These are phyloP conservation scores for Conomelus anceps DNA, from an alignment of 2,888 invertebrate species.

Conservation along the genomic window DNA sequence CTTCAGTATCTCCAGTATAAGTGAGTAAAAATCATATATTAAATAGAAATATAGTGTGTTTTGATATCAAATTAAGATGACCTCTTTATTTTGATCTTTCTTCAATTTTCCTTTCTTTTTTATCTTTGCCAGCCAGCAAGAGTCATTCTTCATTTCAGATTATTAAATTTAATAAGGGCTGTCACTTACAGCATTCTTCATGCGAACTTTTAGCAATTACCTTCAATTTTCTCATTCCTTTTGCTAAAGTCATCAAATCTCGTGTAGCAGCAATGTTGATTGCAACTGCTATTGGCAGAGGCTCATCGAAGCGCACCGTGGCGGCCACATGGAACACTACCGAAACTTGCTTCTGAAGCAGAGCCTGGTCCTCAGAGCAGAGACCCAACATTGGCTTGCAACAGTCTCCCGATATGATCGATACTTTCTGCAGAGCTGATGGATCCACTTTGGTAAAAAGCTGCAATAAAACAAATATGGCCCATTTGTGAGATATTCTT, in stretches of 20 bases:
- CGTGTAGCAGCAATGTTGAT: conserved; percentile 25
- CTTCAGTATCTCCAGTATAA: too few relatives aligned
- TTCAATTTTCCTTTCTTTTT: too few relatives aligned
- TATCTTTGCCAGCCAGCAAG: too few relatives aligned
- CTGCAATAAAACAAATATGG: conserved; percentile 8
- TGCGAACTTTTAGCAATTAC: conserved; percentile 8
- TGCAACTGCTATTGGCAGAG: conserved; percentile 20
- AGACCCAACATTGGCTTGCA: conserved; percentile 23
- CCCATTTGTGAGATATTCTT: too few relatives aligned
- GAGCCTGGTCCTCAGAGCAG: conserved; percentile 15
- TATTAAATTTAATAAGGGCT: too few relatives aligned
- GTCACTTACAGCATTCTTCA: too few relatives aligned
- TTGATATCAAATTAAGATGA: too few relatives aligned
- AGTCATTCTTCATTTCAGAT: too few relatives aligned
- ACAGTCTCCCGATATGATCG: conserved; percentile 25
- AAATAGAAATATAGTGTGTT: too few relatives aligned
- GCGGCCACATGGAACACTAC: conserved; percentile 29
- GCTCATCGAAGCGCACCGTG: conserved; percentile 28
- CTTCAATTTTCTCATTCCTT: conserved; percentile 25
- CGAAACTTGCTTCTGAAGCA: conserved; percentile 19
- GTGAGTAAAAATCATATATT: too few relatives aligned
- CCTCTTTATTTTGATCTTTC: too few relatives aligned
- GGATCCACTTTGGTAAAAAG: conserved; percentile 1
- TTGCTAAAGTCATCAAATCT: conserved; percentile 20
- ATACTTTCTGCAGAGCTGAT: conserved; percentile 19